Evolutionary conservation across 1,140 invertebrate species (phyloP), one percentile per base, ranked within the genome.

Genomic region (Sesamia nonagrioides): DNA sequence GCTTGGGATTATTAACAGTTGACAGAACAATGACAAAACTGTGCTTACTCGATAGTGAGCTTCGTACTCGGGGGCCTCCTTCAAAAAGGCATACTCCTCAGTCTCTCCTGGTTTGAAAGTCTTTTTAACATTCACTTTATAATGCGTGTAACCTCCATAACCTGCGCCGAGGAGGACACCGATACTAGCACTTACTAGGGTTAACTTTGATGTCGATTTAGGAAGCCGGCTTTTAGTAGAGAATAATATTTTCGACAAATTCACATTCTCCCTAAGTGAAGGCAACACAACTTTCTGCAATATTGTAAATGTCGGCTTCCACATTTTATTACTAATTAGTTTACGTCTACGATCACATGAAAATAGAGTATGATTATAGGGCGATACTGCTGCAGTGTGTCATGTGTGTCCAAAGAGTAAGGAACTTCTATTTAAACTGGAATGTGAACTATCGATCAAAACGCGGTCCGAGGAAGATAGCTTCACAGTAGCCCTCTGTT

Each of bases 91-190:
- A 82, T 90, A 92, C 58, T 92, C 88, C 33, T 91, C 89, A 63
- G 81, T 84, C 60, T 89, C 86, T 9, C 84, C 81, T 6, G 81
- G 77, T 27, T 75, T 54, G 11, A 78, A 71, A 33, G 52, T 50
- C 71, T 91, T 90, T 77, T 92, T 92, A 0, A 80, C 40, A 82
- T 95, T 95, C 50, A 95, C 89, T 85, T 93, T 92, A 63, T 95
- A 95, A 83, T 95, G 95, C 2, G 94, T 95, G 82, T 95, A 95
- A 77, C 92, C 94, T 40, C 93, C 93, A 84, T 95, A 95, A 13
- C 94, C 94, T 0, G 91, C 91, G 2, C 95, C 95, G 27, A 95
- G 52, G 15, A 95, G 83, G 56, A 93, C 86, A 61, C 95, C 95
- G n/a, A 95, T 90, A 87, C 94, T 94, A 3, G 94, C 94, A 81